Evolutionary conservation across 2,888 invertebrate species (phyloP).

Genomic region (Dascillus cervinus): DNA sequence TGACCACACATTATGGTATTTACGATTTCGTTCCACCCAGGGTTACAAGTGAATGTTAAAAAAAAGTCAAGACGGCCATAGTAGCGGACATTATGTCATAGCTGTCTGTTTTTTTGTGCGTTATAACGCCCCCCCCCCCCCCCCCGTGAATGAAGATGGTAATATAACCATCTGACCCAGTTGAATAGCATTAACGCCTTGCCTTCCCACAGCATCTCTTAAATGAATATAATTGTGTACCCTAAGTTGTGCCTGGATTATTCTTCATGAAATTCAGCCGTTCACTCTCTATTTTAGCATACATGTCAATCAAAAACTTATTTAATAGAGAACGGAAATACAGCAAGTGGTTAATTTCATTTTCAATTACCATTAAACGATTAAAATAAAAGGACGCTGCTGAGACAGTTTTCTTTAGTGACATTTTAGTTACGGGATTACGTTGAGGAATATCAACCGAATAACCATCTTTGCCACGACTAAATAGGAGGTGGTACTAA

Average conservation of each 20-base stretch:
- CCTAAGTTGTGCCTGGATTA: slow-evolving; percentile 29
- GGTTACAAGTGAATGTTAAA: slow-evolving; percentile 31
- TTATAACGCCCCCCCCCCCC: no score
- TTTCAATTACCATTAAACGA: neutral
- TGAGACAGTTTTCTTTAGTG: neutral
- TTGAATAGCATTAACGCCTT: slow-evolving; percentile 22
- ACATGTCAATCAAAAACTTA: neutral
- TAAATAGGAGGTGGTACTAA: neutral
- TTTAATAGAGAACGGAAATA: neutral
- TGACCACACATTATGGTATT: slow-evolving; percentile 5
- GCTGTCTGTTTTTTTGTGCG: slow-evolving; percentile 31
- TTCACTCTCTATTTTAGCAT: neutral
- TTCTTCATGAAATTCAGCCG: slow-evolving; percentile 21
- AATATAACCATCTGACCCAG: slow-evolving; percentile 24
- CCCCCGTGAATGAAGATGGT: slow-evolving; percentile 24
- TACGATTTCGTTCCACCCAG: slow-evolving; percentile 25
- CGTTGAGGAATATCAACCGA: neutral
- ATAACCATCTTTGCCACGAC: neutral
- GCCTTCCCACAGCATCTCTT: slow-evolving; percentile 25
- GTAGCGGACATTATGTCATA: slow-evolving; percentile 28
- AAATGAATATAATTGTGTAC: slow-evolving; percentile 33
- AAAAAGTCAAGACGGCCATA: slow-evolving; percentile 30
- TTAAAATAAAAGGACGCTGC: neutral
- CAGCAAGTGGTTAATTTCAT: neutral
- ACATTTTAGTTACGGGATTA: neutral